Base-by-base conservation (phyloP, 2,888 invertebrate species). In the Tanytarsus gracilentus region DNA sequence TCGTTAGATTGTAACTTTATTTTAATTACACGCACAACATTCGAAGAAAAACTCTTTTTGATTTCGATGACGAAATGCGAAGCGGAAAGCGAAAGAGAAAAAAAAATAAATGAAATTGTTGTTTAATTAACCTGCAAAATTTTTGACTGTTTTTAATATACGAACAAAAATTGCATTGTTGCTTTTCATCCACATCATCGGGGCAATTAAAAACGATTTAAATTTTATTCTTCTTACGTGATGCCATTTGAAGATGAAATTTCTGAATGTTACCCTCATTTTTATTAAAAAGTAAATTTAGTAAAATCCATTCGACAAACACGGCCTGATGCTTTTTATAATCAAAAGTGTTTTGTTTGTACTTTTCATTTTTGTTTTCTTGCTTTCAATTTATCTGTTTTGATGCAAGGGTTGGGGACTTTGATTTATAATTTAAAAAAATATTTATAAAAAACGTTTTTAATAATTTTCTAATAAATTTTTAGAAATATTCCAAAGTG, bases 111-210 rank as follows among this genome's bases (percentile, higher is more conserved):
- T 49, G 49, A 49, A 25, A 49, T 49, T 49, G 26, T 27, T 26
- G n/a, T 49, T 49, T 49, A 49, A 49, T 49, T 49, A 49, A 49
- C 49, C 27, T 49, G 25, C 25, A 49, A 49, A 49, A 26, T 49
- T 49, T 14, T 14, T 44, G 21, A 23, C 21, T 18, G n/a, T 44
- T 44, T 44, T 44, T 21, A 11, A n/a, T n/a, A n/a, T n/a, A n/a
- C n/a, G n/a, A n/a, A n/a, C 44, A 18, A 23, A 44, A 44, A 44
- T 21, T 23, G 8, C 23, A 23, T 18, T 23, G 23, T 44, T 44
- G 44, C n/a, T 44, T 23, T 44, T 18, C 18, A 44, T 23, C 11
- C 21, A 44, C 23, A 23, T 44, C 23, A 44, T 44, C 44, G 18
- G 44, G 23, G 44, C 11, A 44, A 21, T 44, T 44, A 44, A 44